A percentile compares a stretch with the other conserved stretches of the same genome.
Conservation (phyloP, 2,888 invertebrate genomes). For the Anoplius nigerrimus region DNA sequence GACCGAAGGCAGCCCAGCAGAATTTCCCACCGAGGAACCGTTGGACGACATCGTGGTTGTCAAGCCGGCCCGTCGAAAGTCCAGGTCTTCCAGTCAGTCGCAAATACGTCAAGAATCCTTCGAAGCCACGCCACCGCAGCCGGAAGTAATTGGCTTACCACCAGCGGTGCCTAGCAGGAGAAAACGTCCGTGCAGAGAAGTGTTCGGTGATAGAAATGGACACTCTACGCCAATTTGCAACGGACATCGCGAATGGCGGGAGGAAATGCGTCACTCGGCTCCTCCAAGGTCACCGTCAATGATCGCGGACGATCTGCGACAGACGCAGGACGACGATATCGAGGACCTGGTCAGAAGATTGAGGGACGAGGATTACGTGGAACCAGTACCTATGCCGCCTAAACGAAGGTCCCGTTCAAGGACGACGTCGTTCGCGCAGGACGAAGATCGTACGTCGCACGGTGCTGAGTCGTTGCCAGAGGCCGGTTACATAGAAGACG, state of each 20-base stretch:
- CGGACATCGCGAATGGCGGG: constrained; percentile 44
- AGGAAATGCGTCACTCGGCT: constrained; percentile 1
- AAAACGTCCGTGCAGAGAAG: constrained; percentile 51
- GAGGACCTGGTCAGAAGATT: constrained; percentile 18
- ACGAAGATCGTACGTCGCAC: constrained; percentile 84
- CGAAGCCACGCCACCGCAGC: background rate
- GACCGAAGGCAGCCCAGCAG: constrained; percentile 52
- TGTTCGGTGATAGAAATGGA: constrained; percentile 24
- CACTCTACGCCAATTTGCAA: constrained; percentile 48
- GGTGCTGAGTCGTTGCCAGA: constrained; percentile 82
- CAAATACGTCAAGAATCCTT: constrained; percentile 31
- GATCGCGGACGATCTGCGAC: constrained; percentile 20
- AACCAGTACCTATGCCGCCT: constrained; percentile 79
- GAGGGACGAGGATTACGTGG: constrained; percentile 80
- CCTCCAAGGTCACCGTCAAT: background rate
- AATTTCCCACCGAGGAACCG: constrained; percentile 54
- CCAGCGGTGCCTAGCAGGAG: constrained; percentile 61
- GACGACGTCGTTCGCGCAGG: constrained; percentile 73
- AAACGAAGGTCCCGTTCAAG: constrained; percentile 78
- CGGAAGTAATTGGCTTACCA: constrained; percentile 32
- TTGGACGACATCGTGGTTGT: constrained; percentile 70
- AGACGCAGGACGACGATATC: constrained; percentile 34
- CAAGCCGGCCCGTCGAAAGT: constrained; percentile 69
- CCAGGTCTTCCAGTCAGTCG: constrained; percentile 67
- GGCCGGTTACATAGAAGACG: constrained; percentile 73